Percentiles rank a stretch among this genome's conserved stretches.
Evolutionary conservation across 2,797 vertebrate species (phyloP).

Genomic region (Tiaroga cobitis): DNA sequence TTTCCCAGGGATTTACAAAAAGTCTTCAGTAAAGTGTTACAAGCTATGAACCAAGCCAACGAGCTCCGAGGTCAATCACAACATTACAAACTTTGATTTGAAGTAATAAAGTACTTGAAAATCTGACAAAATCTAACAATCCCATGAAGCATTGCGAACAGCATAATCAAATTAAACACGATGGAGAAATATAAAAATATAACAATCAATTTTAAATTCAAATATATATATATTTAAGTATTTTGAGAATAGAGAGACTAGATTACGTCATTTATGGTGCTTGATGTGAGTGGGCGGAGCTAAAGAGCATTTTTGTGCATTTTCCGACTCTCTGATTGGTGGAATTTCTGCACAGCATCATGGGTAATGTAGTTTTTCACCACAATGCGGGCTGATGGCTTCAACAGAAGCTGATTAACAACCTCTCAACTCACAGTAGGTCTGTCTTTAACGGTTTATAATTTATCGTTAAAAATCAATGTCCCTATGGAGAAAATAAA

Average conservation of each 20-base stretch:
- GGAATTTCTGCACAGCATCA: neutral
- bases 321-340: neutral
- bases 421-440: neutral
- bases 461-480: neutral
- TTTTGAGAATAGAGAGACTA: neutral
- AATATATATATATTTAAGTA: neutral
- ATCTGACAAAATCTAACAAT: neutral
- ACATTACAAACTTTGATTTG: no score
- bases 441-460: neutral
- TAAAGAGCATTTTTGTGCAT: neutral
- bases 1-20: neutral
- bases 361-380: neutral
- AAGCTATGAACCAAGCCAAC: neutral
- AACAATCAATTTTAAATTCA: neutral
- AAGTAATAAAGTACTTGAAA: neutral
- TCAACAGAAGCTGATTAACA: neutral
- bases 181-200: neutral
- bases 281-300: neutral
- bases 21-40: neutral
- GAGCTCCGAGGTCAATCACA: neutral
- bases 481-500: neutral
- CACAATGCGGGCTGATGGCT: neutral
- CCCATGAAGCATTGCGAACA: neutral
- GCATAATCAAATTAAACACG: neutral
- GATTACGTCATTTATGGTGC: neutral